Conservation (phyloP, 1,140 invertebrate genomes). For the Halesus radiatus region DNA sequence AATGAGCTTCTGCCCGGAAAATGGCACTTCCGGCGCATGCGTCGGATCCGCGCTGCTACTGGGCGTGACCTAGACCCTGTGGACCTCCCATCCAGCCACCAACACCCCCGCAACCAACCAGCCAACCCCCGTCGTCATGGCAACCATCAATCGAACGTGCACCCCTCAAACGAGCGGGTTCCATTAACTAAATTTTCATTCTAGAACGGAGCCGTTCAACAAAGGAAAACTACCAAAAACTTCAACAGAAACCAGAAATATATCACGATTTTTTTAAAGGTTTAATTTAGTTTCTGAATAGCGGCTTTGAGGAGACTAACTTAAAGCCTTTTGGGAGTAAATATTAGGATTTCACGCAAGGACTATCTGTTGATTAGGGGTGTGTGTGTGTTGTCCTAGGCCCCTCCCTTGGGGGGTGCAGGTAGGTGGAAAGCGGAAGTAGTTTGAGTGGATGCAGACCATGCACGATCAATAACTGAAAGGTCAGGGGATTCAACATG, state of each 20-base stretch:
- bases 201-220: neutral
- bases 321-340: neutral
- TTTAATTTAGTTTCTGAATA: neutral
- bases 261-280: neutral
- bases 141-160: slow-evolving; percentile 48
- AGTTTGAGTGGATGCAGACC: neutral
- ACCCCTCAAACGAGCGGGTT: neutral
- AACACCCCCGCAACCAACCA: slow-evolving; percentile 11
- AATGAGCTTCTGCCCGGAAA: slow-evolving; percentile 36
- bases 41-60: slow-evolving; percentile 60
- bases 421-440: neutral
- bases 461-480: slow-evolving; percentile 38
- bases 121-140: slow-evolving; percentile 61
- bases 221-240: neutral
- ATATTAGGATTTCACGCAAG: neutral
- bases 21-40: slow-evolving; percentile 40
- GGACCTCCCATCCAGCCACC: slow-evolving; percentile 60
- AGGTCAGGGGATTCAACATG: slow-evolving; percentile 12
- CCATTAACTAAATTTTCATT: slow-evolving; percentile 24
- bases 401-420: slow-evolving; percentile 24
- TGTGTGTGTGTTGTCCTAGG: neutral
- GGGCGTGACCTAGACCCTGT: slow-evolving; percentile 72
- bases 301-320: no score
- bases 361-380: slow-evolving; percentile 5
- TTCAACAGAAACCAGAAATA: neutral